phyloP scores from a whole-genome alignment of 2,113 vertebrate genomes.

The Phylloscopus trochilus region DNA sequence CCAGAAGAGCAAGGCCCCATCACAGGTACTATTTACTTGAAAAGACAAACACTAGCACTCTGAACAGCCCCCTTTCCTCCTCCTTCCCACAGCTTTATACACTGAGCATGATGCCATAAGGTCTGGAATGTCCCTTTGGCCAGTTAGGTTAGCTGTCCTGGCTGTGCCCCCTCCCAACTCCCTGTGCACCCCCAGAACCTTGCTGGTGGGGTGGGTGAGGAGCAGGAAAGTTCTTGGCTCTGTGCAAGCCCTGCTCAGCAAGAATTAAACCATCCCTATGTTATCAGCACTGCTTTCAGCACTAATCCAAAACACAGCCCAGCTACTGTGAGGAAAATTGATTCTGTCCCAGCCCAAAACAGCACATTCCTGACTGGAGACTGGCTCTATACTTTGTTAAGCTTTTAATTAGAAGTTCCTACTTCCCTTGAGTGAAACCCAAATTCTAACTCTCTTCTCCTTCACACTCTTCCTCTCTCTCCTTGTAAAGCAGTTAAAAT shows the following conservation, averaged over 20 bases:
- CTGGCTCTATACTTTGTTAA: background rate
- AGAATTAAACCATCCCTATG: background rate
- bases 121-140: background rate
- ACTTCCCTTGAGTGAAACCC: background rate
- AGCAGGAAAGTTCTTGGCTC: background rate
- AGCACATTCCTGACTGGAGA: background rate
- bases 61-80: background rate
- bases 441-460: background rate
- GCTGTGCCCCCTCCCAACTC: background rate
- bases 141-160: background rate
- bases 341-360: background rate
- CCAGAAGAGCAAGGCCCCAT: background rate
- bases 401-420: background rate
- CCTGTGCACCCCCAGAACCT: background rate
- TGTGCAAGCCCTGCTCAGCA: background rate
- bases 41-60: background rate
- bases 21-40: background rate
- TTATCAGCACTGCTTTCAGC: background rate
- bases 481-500: background rate
- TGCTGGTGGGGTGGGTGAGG: rapidly evolving
- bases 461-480: background rate
- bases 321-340: background rate
- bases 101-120: background rate
- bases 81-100: background rate
- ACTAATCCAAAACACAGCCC: background rate